Base-by-base conservation (phyloP, 1,140 invertebrate species). In the Drosophila funebris region DNA sequence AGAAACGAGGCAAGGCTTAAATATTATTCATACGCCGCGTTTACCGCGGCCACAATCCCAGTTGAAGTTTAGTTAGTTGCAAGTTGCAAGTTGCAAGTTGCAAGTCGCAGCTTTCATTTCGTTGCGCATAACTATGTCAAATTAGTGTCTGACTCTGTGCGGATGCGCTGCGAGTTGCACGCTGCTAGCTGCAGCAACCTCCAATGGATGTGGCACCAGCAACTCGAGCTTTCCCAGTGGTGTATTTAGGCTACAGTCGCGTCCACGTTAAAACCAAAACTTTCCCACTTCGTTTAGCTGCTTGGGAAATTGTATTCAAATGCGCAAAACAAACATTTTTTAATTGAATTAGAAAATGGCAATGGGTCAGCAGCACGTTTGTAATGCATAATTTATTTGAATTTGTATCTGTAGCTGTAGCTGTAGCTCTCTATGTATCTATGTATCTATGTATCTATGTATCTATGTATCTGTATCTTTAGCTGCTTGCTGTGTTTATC, bases 261-360 rank as follows among this genome's bases (percentile, higher is more conserved):
- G 57, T 52, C 48, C 50, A 27, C 39, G 13, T 6, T 13, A 31
- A 46, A 7, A 11, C 13, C 13, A 72, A 62, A 81, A 76, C 81
- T 88, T 88, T 87, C 79, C 82, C 82, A 70, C 71, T 76, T 50
- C 44, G 22, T 13, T 46, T 4, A n/a, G 61, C 52, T 87, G 69
- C 81, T 85, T 81, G 74, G 76, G 84, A 88, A 88, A 88, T 79
- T 78, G 83, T 88, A 88, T 87, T 87, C 83, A 87, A 87, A 88
- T 83, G 84, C 62, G 53, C 31, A 78, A 78, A 52, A 60, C 63
- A 85, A 81, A 78, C 60, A 81, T 75, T 79, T 83, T 90, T 90
- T 90, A 90, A 90, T 90, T 90, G 87, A 90, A 90, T 90, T 90
- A 90, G 87, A 90, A 90, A 90, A 90, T 90, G 87, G 87, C 87